These are phyloP conservation scores for Pachypsylla venusta DNA, from an alignment of 1,140 invertebrate species.

Conservation along the genomic window DNA sequence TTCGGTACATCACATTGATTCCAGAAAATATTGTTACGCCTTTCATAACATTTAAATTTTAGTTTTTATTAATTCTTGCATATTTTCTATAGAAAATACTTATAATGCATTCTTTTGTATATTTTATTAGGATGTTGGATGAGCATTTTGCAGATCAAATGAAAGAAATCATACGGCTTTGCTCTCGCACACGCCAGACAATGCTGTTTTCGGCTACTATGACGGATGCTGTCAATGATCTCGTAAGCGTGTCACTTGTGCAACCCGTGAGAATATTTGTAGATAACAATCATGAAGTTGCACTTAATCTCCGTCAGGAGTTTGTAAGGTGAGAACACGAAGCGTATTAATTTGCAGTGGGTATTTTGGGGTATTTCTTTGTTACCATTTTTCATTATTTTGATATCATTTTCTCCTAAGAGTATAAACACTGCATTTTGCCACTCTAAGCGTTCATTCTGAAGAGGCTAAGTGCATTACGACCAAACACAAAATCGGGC, in stretches of 20 bases:
- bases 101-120: too few species aligned
- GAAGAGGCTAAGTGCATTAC: too few species aligned
- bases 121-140: constrained; percentile 84
- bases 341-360: background rate
- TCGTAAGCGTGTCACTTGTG: constrained; percentile 77
- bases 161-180: constrained; percentile 88
- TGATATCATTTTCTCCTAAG: too few species aligned
- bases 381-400: background rate
- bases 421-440: too few species aligned
- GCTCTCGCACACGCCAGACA: constrained; percentile 83
- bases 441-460: too few species aligned
- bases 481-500: too few species aligned
- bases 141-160: constrained; percentile 97
- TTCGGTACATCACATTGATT: too few species aligned
- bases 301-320: constrained; percentile 88
- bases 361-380: background rate
- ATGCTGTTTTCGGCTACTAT: constrained; percentile 98
- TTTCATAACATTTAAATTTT: too few species aligned
- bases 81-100: too few species aligned
- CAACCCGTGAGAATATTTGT: constrained; percentile 89
- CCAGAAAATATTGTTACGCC: too few species aligned
- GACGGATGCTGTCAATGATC: constrained; percentile 89
- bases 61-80: too few species aligned
- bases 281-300: constrained; percentile 89
- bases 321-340: constrained; percentile 55